Evolutionary conservation across 2,888 invertebrate genomes (phyloP), one percentile per base, ranked within the genome.

Genomic region (Ormyrus nitidulus): DNA sequence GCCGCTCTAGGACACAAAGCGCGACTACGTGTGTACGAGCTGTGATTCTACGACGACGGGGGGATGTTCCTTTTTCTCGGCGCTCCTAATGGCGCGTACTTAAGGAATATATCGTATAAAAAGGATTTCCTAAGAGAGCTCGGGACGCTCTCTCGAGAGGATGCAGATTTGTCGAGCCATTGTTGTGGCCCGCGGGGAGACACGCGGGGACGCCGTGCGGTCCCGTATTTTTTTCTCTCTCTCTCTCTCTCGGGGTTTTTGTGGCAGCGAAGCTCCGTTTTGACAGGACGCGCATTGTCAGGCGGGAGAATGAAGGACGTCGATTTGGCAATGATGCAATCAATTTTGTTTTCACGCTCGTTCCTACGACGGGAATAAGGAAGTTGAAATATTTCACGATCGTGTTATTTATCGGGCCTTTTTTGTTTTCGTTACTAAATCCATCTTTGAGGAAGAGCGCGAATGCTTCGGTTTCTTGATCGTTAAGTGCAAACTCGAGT

Each of bases 111-210:
- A 34, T 34, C 34, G 44, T 34, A 49, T 62, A 64, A 56, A 76
- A 77, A 77, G 77, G 70, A 77, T 77, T 77, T 59, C 59, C 44
- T 59, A 6, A 19, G 19, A 49, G 34, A 34, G 34, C 34, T 34
- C 34, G 34, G 34, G 34, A 34, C 34, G 34, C 4, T 34, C 34
- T 10, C 19, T 54, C 8, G 48, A 65, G 73, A 64, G 62, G 74
- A 74, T 65, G 65, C 65, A 49, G 74, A 65, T 74, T 74, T 74
- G 74, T 74, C n/a, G 8, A 2, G 10, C 48, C 34, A 65, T 74
- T 74, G 74, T 74, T 8, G 54, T 1, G n/a, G 6, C 10, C 4
- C 9, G 9, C 48, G 13, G 44, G 6, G 34, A 34, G 34, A 34
- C 34, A 34, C 1, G 34, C n/a, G n/a, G 34, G 34, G 34, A 34